Base-by-base conservation (phyloP, 2,888 invertebrate genomes). In the Stictocephala bisonia region DNA sequence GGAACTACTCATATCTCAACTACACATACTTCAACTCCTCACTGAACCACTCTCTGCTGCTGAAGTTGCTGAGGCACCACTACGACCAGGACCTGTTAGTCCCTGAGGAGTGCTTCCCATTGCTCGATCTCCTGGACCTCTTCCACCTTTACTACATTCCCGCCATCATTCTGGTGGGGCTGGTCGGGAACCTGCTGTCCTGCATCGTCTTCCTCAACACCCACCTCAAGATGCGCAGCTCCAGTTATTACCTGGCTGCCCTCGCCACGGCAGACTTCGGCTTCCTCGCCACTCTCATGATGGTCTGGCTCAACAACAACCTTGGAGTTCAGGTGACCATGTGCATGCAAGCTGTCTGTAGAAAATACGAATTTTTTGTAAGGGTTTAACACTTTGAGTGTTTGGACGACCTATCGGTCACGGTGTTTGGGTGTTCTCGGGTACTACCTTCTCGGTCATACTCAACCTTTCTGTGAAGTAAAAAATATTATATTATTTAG, bases 171-270 rank as follows among this genome's bases (percentile, higher is more conserved):
- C 80, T 86, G 0, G 80, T 90, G 22, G 90, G 90, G 0, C 82
- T 90, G 7, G 81, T 89, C 0, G 90, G 90, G 0, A 90, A 90
- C 78, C 79, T 87, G 0, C 79, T 89, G 1, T 88, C 89, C 0
- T 88, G 88, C 79, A 80, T 88, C 1, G 89, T 90, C 0, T 89
- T 90, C 78, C 82, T 88, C 11, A 87, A 86, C 58, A 89, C 89
- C 0, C 87, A 88, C 76, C 83, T 90, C 31, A 87, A 87, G 77
- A 85, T 87, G 83, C 84, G 89, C 20, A 89, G 89, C 69, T 90
- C 90, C 1, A 89, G 89, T 78, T 88, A 89, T 77, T 90, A 90
- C 79, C 81, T 90, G 71, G 89, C 89, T 0, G 89, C 89, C 0
- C 81, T 90, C 51, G 88, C 90, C 2, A 82, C 86, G 0, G 87